These are phyloP conservation scores for Pycnonotus jocosus DNA, from an alignment of 2,113 vertebrate species.

Conservation along the genomic window DNA sequence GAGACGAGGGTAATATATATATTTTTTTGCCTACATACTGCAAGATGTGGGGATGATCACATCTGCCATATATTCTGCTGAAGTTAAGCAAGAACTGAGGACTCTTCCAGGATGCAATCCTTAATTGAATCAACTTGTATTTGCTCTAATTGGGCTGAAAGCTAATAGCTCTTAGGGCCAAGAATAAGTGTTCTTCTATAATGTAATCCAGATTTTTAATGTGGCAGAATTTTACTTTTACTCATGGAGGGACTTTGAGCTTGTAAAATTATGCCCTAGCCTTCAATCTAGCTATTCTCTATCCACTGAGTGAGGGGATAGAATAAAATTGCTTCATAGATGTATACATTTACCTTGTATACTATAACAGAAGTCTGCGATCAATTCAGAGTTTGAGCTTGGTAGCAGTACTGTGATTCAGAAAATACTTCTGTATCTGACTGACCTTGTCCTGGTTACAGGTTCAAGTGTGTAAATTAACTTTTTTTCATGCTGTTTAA, in stretches of 20 bases:
- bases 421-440: not conserved
- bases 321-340: not conserved
- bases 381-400: not conserved
- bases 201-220: conserved; percentile 14
- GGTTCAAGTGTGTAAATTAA: not conserved
- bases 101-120: not conserved
- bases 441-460: not conserved
- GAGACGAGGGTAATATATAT: not conserved
- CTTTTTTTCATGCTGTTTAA: not conserved
- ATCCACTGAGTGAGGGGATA: not conserved
- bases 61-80: not conserved
- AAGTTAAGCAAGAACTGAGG: not conserved
- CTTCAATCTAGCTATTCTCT: not conserved
- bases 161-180: not conserved
- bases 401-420: not conserved
- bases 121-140: not conserved
- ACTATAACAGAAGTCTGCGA: not conserved
- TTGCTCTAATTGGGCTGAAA: not conserved
- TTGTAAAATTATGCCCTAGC: not conserved
- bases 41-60: not conserved
- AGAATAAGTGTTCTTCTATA: not conserved
- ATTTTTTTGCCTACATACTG: not conserved
- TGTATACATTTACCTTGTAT: not conserved
- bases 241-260: not conserved
- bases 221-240: not conserved